Evolutionary conservation across 2,888 invertebrate species (phyloP).

Genomic region (Drosophila yooni): DNA sequence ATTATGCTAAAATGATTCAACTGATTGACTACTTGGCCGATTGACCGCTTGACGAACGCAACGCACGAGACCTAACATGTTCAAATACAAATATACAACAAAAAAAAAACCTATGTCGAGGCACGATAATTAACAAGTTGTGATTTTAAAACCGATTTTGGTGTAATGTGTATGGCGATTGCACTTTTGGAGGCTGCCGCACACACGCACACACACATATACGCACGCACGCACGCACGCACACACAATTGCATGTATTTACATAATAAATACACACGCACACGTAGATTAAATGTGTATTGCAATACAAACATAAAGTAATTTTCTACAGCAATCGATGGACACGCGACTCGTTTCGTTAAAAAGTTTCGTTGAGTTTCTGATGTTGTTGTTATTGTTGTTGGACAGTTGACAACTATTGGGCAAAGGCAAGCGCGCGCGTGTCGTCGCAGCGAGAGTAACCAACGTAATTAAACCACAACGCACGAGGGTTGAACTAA

Average conservation of each 20-base stretch:
- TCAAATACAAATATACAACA: background rate
- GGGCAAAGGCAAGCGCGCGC: constrained; percentile 51
- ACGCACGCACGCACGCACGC: constrained; percentile 22
- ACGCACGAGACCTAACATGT: constrained; percentile 33
- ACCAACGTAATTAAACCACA: constrained; percentile 62
- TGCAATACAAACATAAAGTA: constrained; percentile 55
- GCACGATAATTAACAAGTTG: constrained; percentile 79
- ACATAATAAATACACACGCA: constrained; percentile 29
- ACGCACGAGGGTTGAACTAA: constrained; percentile 76
- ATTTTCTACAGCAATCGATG: constrained; percentile 43
- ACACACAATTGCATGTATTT: constrained; percentile 16
- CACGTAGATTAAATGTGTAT: constrained; percentile 39
- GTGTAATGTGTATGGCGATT: constrained; percentile 62
- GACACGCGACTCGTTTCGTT: constrained; percentile 78
- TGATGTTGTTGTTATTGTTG: constrained; percentile 24
- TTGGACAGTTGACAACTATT: constrained; percentile 76
- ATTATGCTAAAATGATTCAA: constrained; percentile 22
- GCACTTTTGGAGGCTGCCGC: constrained; percentile 70
- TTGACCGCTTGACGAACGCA: constrained; percentile 21
- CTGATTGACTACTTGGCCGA: constrained; percentile 35
- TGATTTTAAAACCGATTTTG: constrained; percentile 64
- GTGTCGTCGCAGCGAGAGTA: constrained; percentile 16
- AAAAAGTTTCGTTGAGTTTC: constrained; percentile 49
- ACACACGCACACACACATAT: constrained; percentile 17
- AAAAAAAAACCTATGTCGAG: constrained; percentile 46